Base-by-base conservation (phyloP, 2,113 vertebrate species). In the Lepidothrix coronata region DNA sequence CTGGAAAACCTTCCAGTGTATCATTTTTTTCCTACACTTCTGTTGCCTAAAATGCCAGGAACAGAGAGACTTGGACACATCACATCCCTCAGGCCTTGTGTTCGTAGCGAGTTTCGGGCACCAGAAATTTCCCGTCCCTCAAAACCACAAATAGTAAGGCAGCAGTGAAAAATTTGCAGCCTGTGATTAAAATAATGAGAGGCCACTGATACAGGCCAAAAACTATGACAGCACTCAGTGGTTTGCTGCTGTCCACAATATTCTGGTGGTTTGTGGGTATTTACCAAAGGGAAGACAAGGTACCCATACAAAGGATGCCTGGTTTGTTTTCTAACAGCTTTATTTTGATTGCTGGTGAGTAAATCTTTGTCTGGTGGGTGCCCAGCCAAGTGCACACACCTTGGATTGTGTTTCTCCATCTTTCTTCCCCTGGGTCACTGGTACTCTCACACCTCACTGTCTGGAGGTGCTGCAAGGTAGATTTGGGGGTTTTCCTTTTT, bases 81-180 rank as follows among this genome's bases (percentile, higher is more conserved):
- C 46, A 10, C 3, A 2, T 66, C 81, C 44, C 44, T 48, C 59
- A 35, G 33, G 63, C 14, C 59, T 48, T 48, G 20, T 17, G 24
- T 12, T 37, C 0, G 0, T 10, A 8, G 25, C 5, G 66, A 52
- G 27, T 33, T 51, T 24, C 16, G 37, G 51, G 28, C 37, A 18
- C 7, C 8, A 52, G 48, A 28, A 41, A n/a, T 74, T 30, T 57
- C 48, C 31, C 12, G 18, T 41, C 33, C 46, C 51, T 78, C 37
- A 37, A 37, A 44, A 65, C 28, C 54, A 59, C 25, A 66, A 71
- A 62, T 22, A 31, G 28, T 33, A 9, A 66, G 23, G 61, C 2
- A 31, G 17, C 51, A 46, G 25, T 33, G 25, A 57, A 57, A 57
- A 73, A 78, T 71, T 49, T 63, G 23, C 43, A 71, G 31, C 14